Conservation (phyloP, 2,888 invertebrate genomes). For the Limulus polyphemus region DNA sequence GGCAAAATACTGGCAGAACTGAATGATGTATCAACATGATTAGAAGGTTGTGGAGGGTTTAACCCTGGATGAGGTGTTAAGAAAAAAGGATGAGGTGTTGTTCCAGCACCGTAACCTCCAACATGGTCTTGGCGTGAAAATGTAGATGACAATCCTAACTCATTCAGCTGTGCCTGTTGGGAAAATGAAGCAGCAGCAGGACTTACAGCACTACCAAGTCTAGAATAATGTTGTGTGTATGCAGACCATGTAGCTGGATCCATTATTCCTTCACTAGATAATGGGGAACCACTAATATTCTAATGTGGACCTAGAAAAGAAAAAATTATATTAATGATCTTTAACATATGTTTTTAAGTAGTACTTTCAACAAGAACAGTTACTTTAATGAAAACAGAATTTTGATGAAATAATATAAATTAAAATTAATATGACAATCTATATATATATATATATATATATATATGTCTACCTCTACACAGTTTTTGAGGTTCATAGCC, state of each 20-base stretch:
- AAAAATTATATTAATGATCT: no score
- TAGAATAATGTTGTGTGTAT: constrained; percentile 27
- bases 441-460: no score
- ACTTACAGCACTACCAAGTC: constrained; percentile 23
- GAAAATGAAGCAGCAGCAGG: constrained; percentile 18
- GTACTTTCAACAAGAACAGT: no score
- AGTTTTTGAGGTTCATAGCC: no score
- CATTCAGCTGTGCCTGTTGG: constrained; percentile 24
- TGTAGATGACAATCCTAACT: constrained; percentile 21
- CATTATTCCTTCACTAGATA: constrained; percentile 18
- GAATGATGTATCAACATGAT: constrained; percentile 19
- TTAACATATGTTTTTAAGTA: no score
- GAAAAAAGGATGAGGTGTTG: constrained; percentile 16
- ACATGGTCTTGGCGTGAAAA: constrained; percentile 24
- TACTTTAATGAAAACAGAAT: no score
- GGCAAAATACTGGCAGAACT: constrained; percentile 10
- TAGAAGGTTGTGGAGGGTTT: constrained; percentile 23
- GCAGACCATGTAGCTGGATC: constrained; percentile 27
- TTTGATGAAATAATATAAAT: no score
- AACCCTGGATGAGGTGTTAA: constrained; percentile 23
- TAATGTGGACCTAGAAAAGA: no score
- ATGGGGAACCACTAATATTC: no score
- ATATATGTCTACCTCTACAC: no score
- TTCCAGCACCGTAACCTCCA: constrained; percentile 23
- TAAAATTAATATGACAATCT: no score